Percentiles rank a stretch among this genome's conserved stretches.
These are phyloP conservation scores for Miniopterus natalensis DNA, from an alignment of 2,113 vertebrate species.

Conservation along the genomic window DNA sequence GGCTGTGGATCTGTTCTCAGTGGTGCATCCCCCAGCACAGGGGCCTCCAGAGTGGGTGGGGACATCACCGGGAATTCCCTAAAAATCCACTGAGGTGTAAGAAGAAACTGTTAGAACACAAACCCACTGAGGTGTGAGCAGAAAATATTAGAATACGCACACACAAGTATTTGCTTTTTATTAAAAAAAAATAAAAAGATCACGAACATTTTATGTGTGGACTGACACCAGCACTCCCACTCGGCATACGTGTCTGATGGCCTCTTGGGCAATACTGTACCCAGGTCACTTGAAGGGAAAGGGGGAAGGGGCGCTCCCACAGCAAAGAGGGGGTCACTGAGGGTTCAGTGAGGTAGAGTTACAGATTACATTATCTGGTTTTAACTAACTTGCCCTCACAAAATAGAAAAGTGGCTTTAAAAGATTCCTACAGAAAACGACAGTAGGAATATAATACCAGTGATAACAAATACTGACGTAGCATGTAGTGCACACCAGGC, in stretches of 20 bases:
- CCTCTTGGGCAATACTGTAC: not conserved
- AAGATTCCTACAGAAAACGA: slow-evolving; percentile 17
- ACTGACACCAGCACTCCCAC: not conserved
- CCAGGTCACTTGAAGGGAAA: not conserved
- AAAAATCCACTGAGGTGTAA: not conserved
- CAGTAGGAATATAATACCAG: not conserved
- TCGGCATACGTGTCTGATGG: not conserved
- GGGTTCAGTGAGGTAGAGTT: slow-evolving; percentile 27
- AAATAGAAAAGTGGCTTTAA: slow-evolving; percentile 36
- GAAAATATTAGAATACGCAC: not conserved
- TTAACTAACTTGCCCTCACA: slow-evolving; percentile 44
- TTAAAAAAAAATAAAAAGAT: not conserved
- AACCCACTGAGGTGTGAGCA: not conserved
- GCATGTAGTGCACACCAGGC: not conserved
- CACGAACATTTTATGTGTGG: not conserved
- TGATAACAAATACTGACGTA: not conserved
- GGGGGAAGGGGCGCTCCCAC: not conserved
- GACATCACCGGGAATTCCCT: not conserved
- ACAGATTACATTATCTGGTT: not conserved
- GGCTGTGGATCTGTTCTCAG: not conserved
- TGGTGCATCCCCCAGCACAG: not conserved
- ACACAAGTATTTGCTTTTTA: not conserved
- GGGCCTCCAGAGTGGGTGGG: not conserved
- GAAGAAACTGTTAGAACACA: not conserved
- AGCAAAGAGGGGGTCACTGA: not conserved